phyloP scores from a whole-genome alignment of 1,140 invertebrate genomes.

The Polypedilum vanderplanki region DNA sequence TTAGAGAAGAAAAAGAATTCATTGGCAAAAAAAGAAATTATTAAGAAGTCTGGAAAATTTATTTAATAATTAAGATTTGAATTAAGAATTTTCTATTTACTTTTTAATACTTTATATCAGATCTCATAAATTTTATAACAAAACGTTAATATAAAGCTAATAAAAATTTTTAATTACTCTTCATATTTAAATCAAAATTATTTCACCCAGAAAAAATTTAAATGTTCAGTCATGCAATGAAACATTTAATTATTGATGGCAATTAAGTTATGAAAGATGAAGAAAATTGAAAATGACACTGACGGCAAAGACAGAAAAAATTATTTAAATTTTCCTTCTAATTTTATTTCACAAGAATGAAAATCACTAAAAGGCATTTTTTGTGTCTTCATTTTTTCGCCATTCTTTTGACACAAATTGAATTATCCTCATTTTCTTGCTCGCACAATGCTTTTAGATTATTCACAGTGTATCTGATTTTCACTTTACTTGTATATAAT shows the following conservation, averaged over 20 bases:
- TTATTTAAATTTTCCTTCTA: conserved; percentile 21
- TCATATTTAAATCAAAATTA: no score
- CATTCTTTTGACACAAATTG: conserved; percentile 27
- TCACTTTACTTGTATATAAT: neutral
- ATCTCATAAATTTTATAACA: no score
- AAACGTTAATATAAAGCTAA: no score
- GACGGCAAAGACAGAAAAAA: neutral
- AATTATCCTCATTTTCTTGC: conserved; percentile 22
- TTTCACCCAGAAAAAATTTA: no score
- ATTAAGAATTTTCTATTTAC: no score
- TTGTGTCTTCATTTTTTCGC: conserved; percentile 26
- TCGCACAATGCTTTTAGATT: neutral
- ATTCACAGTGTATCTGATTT: neutral
- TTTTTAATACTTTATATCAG: no score
- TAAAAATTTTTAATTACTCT: no score
- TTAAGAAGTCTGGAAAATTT: no score
- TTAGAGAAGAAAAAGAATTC: no score
- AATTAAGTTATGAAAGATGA: conserved; percentile 19
- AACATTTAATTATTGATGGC: conserved; percentile 7
- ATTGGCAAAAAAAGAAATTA: no score
- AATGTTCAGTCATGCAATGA: neutral
- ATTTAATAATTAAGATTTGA: no score
- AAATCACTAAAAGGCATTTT: conserved; percentile 23
- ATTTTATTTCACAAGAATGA: conserved; percentile 23
- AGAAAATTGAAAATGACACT: neutral